Evolutionary conservation across 2,113 vertebrate species (phyloP).

Genomic region (Ancistrus triradiatus): DNA sequence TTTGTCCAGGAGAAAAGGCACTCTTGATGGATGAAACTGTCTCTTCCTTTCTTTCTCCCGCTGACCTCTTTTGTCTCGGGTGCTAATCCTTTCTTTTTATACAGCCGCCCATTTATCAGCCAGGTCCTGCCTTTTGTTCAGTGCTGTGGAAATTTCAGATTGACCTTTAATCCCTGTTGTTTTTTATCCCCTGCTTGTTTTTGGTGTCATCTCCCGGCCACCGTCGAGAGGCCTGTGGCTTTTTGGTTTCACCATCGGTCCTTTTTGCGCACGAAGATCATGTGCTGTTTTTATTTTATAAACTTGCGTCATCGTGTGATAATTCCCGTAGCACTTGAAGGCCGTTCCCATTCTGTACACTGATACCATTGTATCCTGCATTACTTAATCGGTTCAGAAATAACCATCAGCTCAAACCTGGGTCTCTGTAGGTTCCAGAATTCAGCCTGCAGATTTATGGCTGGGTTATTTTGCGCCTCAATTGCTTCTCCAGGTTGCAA

Average conservation of each 20-base stretch:
- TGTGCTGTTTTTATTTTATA: too few species aligned
- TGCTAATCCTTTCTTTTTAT: conserved; percentile 27
- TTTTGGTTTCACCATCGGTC: too few species aligned
- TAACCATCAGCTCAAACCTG: background rate
- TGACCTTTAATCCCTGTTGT: conserved; percentile 39
- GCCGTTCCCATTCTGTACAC: too few species aligned
- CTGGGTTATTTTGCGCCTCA: background rate
- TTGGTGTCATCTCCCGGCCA: background rate
- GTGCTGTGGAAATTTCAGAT: conserved; percentile 32
- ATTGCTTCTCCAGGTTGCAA: conserved; percentile 23
- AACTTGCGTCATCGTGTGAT: too few species aligned
- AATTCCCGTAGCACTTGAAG: background rate
- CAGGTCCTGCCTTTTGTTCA: conserved; percentile 23
- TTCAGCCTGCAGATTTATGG: conserved; percentile 10
- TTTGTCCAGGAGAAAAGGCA: conserved; percentile 12
- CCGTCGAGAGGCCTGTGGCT: too few species aligned
- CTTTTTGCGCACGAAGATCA: too few species aligned
- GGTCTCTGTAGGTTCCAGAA: conserved; percentile 2
- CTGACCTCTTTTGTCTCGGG: conserved; percentile 12
- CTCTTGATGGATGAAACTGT: conserved; percentile 31
- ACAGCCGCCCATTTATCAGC: conserved; percentile 12
- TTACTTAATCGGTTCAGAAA: background rate
- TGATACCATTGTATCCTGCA: too few species aligned
- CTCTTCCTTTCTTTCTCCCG: conserved; percentile 8
- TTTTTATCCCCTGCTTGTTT: conserved; percentile 15